phyloP scores from a whole-genome alignment of 2,797 vertebrate genomes.

The Gouania willdenowi region DNA sequence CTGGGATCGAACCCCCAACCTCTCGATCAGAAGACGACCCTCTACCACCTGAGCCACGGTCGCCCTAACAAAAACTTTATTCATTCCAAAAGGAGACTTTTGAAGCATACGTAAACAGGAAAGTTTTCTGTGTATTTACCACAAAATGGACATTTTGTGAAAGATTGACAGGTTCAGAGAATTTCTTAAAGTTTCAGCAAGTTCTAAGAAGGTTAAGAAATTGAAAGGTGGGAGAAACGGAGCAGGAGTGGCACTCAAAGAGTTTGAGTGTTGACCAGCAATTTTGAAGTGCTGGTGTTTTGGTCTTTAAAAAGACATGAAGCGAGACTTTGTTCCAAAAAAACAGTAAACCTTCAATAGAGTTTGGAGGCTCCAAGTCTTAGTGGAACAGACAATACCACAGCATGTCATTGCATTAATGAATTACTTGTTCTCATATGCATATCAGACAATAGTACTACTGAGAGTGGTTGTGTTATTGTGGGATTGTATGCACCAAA shows the following conservation, averaged over 20 bases:
- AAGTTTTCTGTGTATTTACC: background rate
- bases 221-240: slow-evolving; percentile 6
- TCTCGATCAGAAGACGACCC: no score
- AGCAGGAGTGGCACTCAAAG: slow-evolving; percentile 22
- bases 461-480: slow-evolving; percentile 36
- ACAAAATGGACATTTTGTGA: background rate
- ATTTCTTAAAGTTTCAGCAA: background rate
- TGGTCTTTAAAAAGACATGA: slow-evolving; percentile 37
- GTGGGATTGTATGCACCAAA: slow-evolving; percentile 48
- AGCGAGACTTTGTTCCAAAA: slow-evolving; percentile 38
- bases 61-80: no score
- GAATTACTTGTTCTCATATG: slow-evolving; percentile 55
- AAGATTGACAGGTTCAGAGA: slow-evolving; percentile 2
- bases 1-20: no score
- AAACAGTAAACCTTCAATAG: slow-evolving; percentile 21
- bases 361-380: slow-evolving; percentile 29
- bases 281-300: slow-evolving; percentile 56
- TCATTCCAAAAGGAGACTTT: no score
- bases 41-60: no score
- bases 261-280: slow-evolving; percentile 49
- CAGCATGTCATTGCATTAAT: slow-evolving; percentile 63
- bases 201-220: slow-evolving; percentile 5
- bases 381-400: slow-evolving; percentile 45
- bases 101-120: no score
- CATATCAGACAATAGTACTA: slow-evolving; percentile 52